A percentile compares a stretch with the other conserved stretches of the same genome.
Conservation (phyloP, 1,140 invertebrate species). For the Halyomorpha halys region DNA sequence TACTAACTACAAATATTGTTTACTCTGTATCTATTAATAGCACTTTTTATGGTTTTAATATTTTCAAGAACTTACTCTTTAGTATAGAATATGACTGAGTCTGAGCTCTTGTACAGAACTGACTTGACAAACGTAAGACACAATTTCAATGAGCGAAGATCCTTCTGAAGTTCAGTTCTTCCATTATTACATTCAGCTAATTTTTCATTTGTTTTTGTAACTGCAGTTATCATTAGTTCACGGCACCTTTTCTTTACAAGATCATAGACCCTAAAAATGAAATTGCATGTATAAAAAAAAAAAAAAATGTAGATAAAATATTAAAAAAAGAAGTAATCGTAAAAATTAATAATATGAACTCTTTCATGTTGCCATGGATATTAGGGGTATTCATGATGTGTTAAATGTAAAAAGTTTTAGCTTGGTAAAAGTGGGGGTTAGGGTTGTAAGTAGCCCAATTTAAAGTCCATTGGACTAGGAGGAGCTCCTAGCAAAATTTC, state of each 20-base stretch:
- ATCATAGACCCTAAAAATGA: conserved; percentile 13
- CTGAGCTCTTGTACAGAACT: conserved; percentile 60
- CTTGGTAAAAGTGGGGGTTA: no score
- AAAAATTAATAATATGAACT: background rate
- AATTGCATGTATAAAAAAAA: background rate
- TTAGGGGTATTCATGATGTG: no score
- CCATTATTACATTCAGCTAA: conserved; percentile 1
- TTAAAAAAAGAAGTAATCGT: background rate
- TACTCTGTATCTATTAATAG: no score
- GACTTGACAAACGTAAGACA: conserved; percentile 71
- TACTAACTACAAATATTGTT: no score
- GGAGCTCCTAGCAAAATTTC: no score
- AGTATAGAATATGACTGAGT: conserved; percentile 71
- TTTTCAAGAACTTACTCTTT: conserved; percentile 52
- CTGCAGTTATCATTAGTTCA: conserved; percentile 4
- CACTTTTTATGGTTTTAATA: no score
- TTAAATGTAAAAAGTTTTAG: no score
- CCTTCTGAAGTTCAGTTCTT: conserved; percentile 45
- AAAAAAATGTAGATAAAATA: background rate
- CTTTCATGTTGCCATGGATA: no score
- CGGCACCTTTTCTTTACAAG: background rate
- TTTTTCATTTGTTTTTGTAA: conserved; percentile 11
- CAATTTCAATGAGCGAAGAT: conserved; percentile 73
- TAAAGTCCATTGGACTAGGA: no score
- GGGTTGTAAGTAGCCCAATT: no score